Evolutionary conservation across 2,888 invertebrate species (phyloP), one percentile per base, ranked within the genome.

Genomic region (Drosophila cracens): DNA sequence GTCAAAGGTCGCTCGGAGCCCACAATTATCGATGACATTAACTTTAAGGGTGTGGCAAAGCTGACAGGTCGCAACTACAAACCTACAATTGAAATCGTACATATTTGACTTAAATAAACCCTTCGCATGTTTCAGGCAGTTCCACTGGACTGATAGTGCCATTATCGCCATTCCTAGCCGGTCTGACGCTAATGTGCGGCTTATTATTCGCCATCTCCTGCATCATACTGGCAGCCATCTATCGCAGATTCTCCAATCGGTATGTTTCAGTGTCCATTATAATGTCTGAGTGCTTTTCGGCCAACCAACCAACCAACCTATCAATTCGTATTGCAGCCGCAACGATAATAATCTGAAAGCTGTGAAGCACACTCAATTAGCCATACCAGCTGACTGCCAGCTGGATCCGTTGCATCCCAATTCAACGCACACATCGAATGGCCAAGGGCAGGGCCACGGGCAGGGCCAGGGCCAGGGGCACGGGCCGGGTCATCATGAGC

Each of bases 1-100:
- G 96, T 96, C 59, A 98, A 98, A 92, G 98, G 98, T 54, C 94
- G 96, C 69, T 97, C 97, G 87, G 97, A 97, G 82, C 96, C 97
- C 38, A 95, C 96, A 62, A 95, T 97, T 66, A 96, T 97, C 74
- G 97, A 97, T 92, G 96, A 97, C 48, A 96, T 97, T 83, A 97
- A 96, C 13, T 95, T 97, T 91, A 96, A 96, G 91, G 97, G 97
- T 81, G 97, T 97, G 87, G 97, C 97, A 66, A 97, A 97, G 93
- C 96, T 95, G 92, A 97, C 97, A 92, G 97, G 97, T 97, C 92
- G 95, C 40, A n/a, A 18, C 8, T 46, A 16, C 25, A 46, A 46
- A 18, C 13, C 25, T 4, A 27, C 13, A 10, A 36, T 27, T 60
- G 6, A 21, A 60, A 60, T 27, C 13, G 2, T 6, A 16, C 10